Evolutionary conservation across 2,797 vertebrate species (phyloP), one percentile per base, ranked within the genome.

Genomic region (Sternarchorhynchus goeldii): DNA sequence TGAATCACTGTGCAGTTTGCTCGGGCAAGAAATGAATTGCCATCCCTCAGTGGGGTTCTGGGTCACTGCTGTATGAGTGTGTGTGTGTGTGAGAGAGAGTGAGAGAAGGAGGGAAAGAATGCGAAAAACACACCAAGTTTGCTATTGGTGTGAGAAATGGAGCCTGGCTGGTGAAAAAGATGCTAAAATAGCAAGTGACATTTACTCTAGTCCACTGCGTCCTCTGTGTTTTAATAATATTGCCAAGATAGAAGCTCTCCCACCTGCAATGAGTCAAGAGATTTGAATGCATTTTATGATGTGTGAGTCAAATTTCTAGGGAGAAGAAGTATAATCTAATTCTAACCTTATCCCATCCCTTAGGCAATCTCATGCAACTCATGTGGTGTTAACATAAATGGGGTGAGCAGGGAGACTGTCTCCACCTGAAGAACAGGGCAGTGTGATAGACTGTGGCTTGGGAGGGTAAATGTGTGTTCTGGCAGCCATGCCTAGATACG

Each of bases 131-230:
- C 36, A 67, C 53, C 18, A 76, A 76, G 77, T 76, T 77, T 72
- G 57, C 74, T 76, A 63, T 69, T 73, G 59, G 79, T 77, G 68
- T 84, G 53, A 73, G 78, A 78, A 84, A 82, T 78, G 75, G 74
- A 62, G 32, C 60, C 77, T 76, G 73, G 32, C 73, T 79, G 76
- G 65, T 78, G 63, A 77, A 79, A 80, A 81, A 77, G 56, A 85
- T 75, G 67, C 75, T 82, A 84, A 85, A 87, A 87, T 86, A 86
- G 84, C 81, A 72, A 31, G 78, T 86, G 84, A 85, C 83, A 85
- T 86, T 87, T 84, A 81, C 74, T 73, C 73, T 69, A 66, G 78
- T 75, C 77, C 45, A 41, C 72, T 63, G 62, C 59, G 70, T 79
- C 79, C 57, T 55, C 77, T 60, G 55, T 63, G 65, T 85, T 85